Conservation (phyloP, 2,888 invertebrate species). For the Shargacucullia verbasci region DNA sequence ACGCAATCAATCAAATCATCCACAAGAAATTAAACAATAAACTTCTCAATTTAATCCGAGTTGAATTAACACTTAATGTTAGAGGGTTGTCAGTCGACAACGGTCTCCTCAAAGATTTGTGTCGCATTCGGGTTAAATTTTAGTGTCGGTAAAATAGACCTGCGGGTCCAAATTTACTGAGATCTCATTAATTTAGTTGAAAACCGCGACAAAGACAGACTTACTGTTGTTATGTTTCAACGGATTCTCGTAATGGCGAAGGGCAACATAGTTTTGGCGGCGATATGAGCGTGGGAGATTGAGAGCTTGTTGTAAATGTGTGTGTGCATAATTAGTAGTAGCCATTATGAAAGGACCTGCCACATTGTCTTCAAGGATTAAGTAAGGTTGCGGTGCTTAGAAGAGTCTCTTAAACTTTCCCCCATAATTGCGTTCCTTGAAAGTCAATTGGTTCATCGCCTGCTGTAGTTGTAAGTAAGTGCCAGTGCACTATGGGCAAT, state of each 20-base stretch:
- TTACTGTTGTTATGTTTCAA: conserved; percentile 25
- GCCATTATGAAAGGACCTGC: too few relatives aligned
- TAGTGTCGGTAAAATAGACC: conserved; percentile 45
- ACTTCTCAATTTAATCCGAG: conserved; percentile 11
- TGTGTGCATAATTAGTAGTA: too few relatives aligned
- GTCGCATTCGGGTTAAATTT: conserved; percentile 48
- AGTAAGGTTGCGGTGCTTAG: too few relatives aligned
- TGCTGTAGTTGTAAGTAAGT: too few relatives aligned
- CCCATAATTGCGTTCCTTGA: too few relatives aligned
- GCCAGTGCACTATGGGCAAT: too few relatives aligned
- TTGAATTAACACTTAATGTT: conserved; percentile 36
- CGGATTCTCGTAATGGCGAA: conserved; percentile 17
- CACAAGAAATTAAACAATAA: conserved; percentile 19
- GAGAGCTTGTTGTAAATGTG: conserved; percentile 11
- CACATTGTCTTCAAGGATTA: too few relatives aligned
- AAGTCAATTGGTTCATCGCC: too few relatives aligned
- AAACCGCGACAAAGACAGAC: conserved; percentile 34
- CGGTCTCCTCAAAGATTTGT: conserved; percentile 47
- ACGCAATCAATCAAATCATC: too few relatives aligned
- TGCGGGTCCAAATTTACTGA: conserved; percentile 44
- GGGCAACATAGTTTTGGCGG: conserved; percentile 5
- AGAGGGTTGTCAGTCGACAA: conserved; percentile 36
- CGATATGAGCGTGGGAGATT: conserved; percentile 18
- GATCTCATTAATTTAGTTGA: conserved; percentile 48
- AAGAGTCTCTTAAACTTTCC: too few relatives aligned